Base-by-base conservation (phyloP, 1,140 invertebrate genomes). In the Drosophila melanica region DNA sequence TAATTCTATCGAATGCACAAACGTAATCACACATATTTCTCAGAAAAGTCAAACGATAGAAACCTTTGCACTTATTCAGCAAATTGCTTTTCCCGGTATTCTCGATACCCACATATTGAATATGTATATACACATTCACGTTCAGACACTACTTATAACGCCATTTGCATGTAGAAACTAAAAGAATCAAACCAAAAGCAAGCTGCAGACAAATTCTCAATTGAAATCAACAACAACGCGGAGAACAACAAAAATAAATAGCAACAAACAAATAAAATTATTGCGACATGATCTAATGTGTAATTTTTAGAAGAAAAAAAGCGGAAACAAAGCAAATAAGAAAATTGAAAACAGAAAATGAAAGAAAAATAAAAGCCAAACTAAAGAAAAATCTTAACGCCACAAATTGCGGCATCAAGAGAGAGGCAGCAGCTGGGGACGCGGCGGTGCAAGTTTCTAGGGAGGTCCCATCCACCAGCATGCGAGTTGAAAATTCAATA, bases 261-360 rank as follows among this genome's bases (percentile, higher is more conserved):
- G 5, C 48, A 68, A 60, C 41, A 75, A 64, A 47, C 64, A 71
- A 59, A 73, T 72, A 59, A 77, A 89, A 89, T 89, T 70, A 89
- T 89, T 89, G 69, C 80, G 84, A 80, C 84, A 89, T 89, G 84
- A 89, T 90, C 84, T 78, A 89, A 89, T 89, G 77, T 60, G 62
- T 70, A 84, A 89, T 89, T 89, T 89, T 75, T 89, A 89, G 84
- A 35, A 45, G 84, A 35, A 45, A 44, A 63, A 70, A 64, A 70
- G 63, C 68, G 71, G 60, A 86, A 79, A 82, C 68, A 79, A 68
- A 67, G 62, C 33, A 68, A 47, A 50, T 55, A 59, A 65, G 18
- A 45, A 50, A 63, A 65, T 42, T 62, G 47, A 62, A 63, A 70
- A 74, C 44, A 18, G 4, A 70, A 64, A 45, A 48, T 37, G 27